Base-by-base conservation (phyloP, 2,888 invertebrate species). In the Apantesis nais region DNA sequence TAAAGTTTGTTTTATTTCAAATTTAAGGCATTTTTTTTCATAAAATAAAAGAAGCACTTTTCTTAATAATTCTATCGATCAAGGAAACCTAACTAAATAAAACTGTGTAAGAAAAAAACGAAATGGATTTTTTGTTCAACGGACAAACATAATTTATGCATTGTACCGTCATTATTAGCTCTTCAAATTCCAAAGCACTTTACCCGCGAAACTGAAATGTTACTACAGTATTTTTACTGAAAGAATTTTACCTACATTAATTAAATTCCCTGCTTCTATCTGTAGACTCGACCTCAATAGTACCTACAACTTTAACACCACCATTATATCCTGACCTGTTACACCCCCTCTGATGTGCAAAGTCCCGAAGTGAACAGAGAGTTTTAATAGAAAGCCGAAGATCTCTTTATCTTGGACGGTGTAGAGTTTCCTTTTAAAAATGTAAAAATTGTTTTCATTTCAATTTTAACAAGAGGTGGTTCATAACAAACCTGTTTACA, bases 191-290 rank as follows among this genome's bases (percentile, higher is more conserved):
- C 79, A 70, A 77, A 85, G 78, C 81, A 82, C 78, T 83, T 82
- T 78, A 60, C 78, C 74, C 73, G 81, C 79, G 77, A 71, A 84
- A 85, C 85, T 81, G 72, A 75, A 85, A 88, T 83, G 84, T 81
- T 84, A 78, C 77, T 73, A 71, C 68, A 78, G 78, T 80, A 82
- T 88, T 84, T 87, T 84, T 78, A 78, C 75, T 81, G 78, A 85
- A 88, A 89, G 87, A 89, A 90, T 88, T 85, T 86, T 85, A 80
- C 81, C 83, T 81, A 86, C 88, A 90, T 88, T 90, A 90, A 91
- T 91, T 90, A 91, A 90, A 91, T 90, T 88, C 88, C 81, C 62
- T 79, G 83, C 82, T 83, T 84, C 85, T 88, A 85, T 85, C 85
- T 84, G 71, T 75, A 76, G 41, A 41, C 71, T 69, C 79, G 79